These are phyloP conservation scores for Capricornis sumatraensis DNA, from an alignment of 2,113 vertebrate genomes.

Conservation along the genomic window DNA sequence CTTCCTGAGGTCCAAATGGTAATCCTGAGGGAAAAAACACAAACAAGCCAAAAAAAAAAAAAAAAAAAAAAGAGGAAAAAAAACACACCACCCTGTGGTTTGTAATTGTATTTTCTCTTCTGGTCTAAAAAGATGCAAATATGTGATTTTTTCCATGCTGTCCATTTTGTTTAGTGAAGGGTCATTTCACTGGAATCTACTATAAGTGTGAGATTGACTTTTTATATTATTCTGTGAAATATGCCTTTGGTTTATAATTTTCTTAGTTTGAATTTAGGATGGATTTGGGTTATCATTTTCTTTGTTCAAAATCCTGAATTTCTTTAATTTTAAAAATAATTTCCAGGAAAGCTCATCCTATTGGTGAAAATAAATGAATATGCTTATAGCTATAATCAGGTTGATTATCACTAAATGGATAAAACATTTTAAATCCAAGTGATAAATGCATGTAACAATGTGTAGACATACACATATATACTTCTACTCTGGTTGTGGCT, in stretches of 20 bases:
- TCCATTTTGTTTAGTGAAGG: background rate
- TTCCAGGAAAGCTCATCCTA: background rate
- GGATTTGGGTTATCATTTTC: background rate
- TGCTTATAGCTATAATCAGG: background rate
- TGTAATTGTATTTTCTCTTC: background rate
- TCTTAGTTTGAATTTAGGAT: background rate
- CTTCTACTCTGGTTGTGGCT: background rate
- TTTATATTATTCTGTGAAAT: background rate
- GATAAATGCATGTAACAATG: background rate
- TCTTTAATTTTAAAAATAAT: background rate
- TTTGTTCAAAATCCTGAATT: background rate
- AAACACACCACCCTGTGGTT: background rate
- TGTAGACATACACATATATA: background rate
- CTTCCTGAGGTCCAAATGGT: background rate
- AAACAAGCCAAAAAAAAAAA: background rate
- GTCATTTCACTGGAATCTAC: background rate
- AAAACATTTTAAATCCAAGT: background rate
- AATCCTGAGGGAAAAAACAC: background rate
- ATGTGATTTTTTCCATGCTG: too few species aligned
- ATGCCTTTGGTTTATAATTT: background rate
- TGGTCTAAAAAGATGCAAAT: too few species aligned
- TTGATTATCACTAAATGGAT: background rate
- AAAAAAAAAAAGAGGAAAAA: too few species aligned
- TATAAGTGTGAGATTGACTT: fast-evolving
- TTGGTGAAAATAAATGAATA: background rate